Percentiles rank a stretch among this genome's conserved stretches.
Conservation (phyloP, 2,888 invertebrate genomes). For the Drosophila robusta region DNA sequence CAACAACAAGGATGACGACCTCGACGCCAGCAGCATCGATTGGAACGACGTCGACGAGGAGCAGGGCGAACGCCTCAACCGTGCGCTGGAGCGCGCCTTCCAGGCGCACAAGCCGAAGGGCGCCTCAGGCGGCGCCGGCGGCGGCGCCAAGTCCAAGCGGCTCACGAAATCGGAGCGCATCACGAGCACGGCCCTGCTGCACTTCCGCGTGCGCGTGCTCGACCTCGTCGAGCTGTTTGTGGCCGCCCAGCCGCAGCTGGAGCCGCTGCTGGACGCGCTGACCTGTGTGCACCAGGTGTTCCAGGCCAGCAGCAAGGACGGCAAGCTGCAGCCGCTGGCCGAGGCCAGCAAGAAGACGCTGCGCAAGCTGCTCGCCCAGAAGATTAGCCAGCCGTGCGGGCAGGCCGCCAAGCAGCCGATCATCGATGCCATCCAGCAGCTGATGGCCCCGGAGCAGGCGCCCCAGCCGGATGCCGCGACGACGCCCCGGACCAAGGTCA, state of each 20-base stretch:
- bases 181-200: constrained; percentile 45
- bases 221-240: constrained; percentile 56
- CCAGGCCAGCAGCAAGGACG: background rate
- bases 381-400: constrained; percentile 1
- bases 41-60: constrained; percentile 71
- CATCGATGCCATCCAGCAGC: constrained; percentile 40
- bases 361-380: constrained; percentile 23
- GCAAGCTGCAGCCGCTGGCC: constrained; percentile 28
- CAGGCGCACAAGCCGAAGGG: constrained; percentile 27
- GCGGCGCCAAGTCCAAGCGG: constrained; percentile 23
- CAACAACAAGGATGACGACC: constrained; percentile 12
- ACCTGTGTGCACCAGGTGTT: constrained; percentile 34
- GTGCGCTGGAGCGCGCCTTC: constrained; percentile 62
- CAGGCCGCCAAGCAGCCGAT: constrained; percentile 12
- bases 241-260: constrained; percentile 24
- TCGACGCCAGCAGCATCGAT: constrained; percentile 62
- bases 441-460: constrained; percentile 18
- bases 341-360: constrained; percentile 51
- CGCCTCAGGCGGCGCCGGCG: no score
- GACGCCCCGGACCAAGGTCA: constrained; percentile 13
- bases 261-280: constrained; percentile 40
- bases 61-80: constrained; percentile 60
- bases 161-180: constrained; percentile 58
- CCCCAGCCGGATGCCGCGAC: background rate
- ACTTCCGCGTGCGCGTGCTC: constrained; percentile 60